Conservation (phyloP, 2,888 invertebrate genomes). For the Hermaeophaga mercurialis region DNA sequence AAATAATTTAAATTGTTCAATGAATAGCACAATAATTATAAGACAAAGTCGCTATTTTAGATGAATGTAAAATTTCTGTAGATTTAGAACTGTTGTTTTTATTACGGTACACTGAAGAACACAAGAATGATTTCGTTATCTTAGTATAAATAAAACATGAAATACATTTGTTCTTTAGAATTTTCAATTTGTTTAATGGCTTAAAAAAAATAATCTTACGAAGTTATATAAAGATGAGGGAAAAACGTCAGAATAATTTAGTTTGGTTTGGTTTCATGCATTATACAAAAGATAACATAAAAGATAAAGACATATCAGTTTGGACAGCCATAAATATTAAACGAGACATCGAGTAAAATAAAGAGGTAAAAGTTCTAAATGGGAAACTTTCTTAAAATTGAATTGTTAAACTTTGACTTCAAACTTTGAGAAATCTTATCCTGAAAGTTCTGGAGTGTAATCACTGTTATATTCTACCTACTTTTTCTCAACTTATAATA, state of each 20-base stretch:
- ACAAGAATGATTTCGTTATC: no score
- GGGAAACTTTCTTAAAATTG: constrained; percentile 25
- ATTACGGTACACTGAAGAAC: no score
- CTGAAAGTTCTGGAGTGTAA: constrained; percentile 14
- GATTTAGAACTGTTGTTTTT: no score
- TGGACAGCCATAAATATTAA: constrained; percentile 17
- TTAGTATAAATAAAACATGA: not conserved
- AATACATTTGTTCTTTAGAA: not conserved
- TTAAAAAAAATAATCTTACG: not conserved
- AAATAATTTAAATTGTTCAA: no score
- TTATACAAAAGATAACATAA: constrained; percentile 12
- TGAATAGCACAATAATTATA: no score
- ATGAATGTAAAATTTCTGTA: no score
- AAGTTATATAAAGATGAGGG: not conserved
- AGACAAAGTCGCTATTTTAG: no score
- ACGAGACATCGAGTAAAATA: constrained; percentile 13
- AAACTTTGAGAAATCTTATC: constrained; percentile 23
- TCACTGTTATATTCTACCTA: constrained; percentile 23
- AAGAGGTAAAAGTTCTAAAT: constrained; percentile 19
- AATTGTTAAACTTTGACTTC: constrained; percentile 28
- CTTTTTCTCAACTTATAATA: constrained; percentile 16
- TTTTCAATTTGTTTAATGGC: not conserved
- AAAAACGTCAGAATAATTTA: not conserved
- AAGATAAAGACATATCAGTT: constrained; percentile 8
- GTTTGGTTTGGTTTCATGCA: not conserved